A percentile compares a stretch with the other conserved stretches of the same genome.
Evolutionary conservation across 2,113 vertebrate genomes (phyloP).

Genomic region (Dasyornis broadbenti): DNA sequence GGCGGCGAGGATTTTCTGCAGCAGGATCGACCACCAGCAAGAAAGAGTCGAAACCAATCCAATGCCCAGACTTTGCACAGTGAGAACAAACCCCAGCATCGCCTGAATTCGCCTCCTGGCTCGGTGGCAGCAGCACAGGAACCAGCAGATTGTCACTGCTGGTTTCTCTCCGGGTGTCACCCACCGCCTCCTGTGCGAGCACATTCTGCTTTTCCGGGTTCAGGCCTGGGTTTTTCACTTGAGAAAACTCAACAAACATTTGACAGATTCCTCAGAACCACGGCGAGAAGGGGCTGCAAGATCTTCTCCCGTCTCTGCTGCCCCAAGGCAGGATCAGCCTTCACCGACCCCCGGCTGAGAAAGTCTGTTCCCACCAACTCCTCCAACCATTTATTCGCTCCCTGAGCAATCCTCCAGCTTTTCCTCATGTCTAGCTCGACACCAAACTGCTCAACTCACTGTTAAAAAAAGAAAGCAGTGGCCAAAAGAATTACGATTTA

Average conservation of each 20-base stretch:
- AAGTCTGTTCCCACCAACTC: neutral
- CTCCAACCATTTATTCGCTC: neutral
- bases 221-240: neutral
- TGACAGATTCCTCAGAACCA: neutral
- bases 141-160: neutral
- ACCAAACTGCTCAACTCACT: neutral
- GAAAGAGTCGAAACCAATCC: neutral
- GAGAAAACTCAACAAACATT: neutral
- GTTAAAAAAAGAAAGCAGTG: neutral
- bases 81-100: too few relatives aligned
- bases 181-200: neutral
- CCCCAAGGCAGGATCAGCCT: neutral
- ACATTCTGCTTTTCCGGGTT: neutral
- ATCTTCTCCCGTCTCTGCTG: neutral
- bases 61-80: neutral
- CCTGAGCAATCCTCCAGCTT: neutral
- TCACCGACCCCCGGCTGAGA: neutral
- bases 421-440: neutral
- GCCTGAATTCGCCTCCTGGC: neutral
- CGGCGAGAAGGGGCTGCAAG: neutral
- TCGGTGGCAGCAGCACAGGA: neutral
- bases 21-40: neutral
- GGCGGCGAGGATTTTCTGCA: neutral
- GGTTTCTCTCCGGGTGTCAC: neutral
- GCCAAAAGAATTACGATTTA: neutral